Evolutionary conservation across 2,113 vertebrate species (phyloP).

Genomic region (Oxyruncus cristatus): DNA sequence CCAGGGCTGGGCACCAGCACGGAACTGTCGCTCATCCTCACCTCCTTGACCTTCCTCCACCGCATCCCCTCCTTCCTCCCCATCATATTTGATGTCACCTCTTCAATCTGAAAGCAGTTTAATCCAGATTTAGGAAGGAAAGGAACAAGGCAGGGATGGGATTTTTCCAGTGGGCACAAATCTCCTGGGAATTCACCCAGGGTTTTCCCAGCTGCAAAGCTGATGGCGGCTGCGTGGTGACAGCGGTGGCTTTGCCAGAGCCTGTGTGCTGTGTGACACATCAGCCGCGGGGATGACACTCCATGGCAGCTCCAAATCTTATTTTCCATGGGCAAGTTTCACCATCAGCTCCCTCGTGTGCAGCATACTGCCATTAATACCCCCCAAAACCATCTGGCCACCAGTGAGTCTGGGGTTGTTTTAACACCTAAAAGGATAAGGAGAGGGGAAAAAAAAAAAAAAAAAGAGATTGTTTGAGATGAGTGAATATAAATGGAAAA

Average conservation of each 20-base stretch:
- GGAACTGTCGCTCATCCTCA: rapidly evolving
- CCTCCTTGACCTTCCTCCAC: neutral
- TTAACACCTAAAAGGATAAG: neutral
- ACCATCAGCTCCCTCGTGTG: neutral
- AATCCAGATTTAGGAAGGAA: neutral
- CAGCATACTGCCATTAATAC: neutral
- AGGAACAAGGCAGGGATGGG: neutral
- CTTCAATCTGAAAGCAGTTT: neutral
- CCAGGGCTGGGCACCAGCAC: neutral
- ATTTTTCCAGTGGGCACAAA: neutral
- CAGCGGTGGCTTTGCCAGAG: neutral
- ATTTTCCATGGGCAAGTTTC: neutral
- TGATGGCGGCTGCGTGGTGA: rapidly evolving
- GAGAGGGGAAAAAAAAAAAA: neutral
- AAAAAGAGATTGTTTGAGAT: neutral
- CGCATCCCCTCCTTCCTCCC: neutral
- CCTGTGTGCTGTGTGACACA: neutral
- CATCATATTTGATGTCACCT: neutral
- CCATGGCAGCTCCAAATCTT: neutral
- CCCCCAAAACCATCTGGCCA: neutral
- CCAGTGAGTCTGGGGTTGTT: neutral
- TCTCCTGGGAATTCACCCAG: neutral
- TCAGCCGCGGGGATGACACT: neutral
- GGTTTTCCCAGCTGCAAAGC: neutral
- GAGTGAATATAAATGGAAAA: neutral